Evolutionary conservation across 2,888 invertebrate species (phyloP).

Genomic region (Esperia sulphurella): DNA sequence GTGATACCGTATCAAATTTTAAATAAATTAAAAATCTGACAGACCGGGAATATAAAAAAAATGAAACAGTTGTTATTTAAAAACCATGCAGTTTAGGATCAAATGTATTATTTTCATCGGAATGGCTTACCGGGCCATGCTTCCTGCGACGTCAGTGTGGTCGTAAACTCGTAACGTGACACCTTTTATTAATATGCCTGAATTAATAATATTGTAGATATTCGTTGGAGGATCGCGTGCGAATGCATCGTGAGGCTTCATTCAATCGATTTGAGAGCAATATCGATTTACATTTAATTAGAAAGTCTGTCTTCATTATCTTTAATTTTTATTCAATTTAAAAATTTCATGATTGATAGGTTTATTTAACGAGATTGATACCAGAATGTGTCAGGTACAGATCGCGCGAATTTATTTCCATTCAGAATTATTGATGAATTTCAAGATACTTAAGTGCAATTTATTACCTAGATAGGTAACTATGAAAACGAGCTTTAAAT

Average conservation of each 20-base stretch:
- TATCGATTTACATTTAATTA: constrained; percentile 59
- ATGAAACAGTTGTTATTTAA: constrained; percentile 47
- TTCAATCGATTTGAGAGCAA: constrained; percentile 59
- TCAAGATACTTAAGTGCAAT: too few relatives aligned
- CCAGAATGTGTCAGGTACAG: too few relatives aligned
- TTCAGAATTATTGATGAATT: too few relatives aligned
- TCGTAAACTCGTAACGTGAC: constrained; percentile 76
- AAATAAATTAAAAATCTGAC: constrained; percentile 1
- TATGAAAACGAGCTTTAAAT: not conserved
- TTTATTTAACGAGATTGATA: too few relatives aligned
- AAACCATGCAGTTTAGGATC: constrained; percentile 48
- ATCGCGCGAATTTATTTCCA: too few relatives aligned
- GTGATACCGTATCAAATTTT: constrained; percentile 31
- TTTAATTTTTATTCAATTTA: too few relatives aligned
- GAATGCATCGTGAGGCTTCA: constrained; percentile 71
- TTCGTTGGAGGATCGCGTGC: constrained; percentile 68
- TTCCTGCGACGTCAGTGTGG: constrained; percentile 76
- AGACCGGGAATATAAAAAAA: constrained; percentile 33
- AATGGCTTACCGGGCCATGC: constrained; percentile 68
- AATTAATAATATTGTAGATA: constrained; percentile 75
- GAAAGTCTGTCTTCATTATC: not conserved
- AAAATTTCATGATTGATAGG: not conserved
- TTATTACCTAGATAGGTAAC: not conserved
- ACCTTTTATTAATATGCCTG: constrained; percentile 74
- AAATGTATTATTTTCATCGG: constrained; percentile 68